Base-by-base conservation (phyloP, 2,113 vertebrate species). In the Jacana jacana region DNA sequence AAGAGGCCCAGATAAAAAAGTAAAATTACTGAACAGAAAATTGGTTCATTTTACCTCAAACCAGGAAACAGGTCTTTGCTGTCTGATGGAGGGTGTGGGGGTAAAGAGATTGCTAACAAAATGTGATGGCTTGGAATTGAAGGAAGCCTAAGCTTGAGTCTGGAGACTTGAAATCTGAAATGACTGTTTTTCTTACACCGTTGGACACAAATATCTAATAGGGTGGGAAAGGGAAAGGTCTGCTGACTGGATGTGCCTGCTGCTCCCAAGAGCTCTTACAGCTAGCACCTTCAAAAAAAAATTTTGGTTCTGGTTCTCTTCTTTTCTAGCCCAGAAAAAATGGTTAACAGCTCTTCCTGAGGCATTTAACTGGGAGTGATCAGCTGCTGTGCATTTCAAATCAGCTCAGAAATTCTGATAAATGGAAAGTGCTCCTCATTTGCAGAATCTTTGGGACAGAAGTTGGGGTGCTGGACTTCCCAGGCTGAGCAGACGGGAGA, bases 81-180 rank as follows among this genome's bases (percentile, higher is more conserved):
- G 37, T 16, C 28, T 16, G 7, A 1, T 40, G 17, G 4, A 31
- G 46, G 27, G 18, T 22, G 9, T 37, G 51, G 49, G 30, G 58
- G 11, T 4, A 9, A 33, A 63, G 28, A 64, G 31, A 13, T 11
- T 0, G 2, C 17, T 61, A 49, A 25, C 52, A 2, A 0, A 44
- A 22, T 9, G 75, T 27, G 8, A 28, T 6, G 37, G 55, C 91
- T 37, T 75, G 46, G 27, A 7, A 17, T 40, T 49, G 25, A 55
- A 12, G 18, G 25, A 46, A 68, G 33, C 35, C 27, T 20, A 35
- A 13, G 15, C 28, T 11, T 78, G 46, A 17, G 11, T 5, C 14
- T 71, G 61, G 46, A 54, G 19, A 11, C 7, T 39, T 44, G 17
- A 39, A 82, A 58, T 7, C 19, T 58, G 28, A 49, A 46, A 39